phyloP scores from a whole-genome alignment of 2,113 vertebrate genomes.

The Todiramphus saurophagus region DNA sequence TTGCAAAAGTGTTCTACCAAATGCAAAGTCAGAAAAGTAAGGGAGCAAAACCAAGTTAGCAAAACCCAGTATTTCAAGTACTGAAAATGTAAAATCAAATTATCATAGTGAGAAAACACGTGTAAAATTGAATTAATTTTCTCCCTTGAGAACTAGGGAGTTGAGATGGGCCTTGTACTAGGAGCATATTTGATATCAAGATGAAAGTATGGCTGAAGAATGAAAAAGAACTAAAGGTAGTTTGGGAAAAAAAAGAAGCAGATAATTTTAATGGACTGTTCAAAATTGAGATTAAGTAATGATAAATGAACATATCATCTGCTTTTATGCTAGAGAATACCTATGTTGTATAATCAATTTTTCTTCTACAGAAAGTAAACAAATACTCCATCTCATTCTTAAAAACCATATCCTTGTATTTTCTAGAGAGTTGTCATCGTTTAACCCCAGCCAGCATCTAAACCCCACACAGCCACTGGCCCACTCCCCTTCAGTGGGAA shows the following conservation, averaged over 20 bases:
- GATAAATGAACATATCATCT: background rate
- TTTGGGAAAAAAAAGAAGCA: background rate
- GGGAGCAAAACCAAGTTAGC: background rate
- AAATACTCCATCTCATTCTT: background rate
- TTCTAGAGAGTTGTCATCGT: background rate
- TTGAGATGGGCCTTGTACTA: background rate
- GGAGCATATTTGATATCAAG: background rate
- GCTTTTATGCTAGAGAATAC: background rate
- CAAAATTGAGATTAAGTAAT: background rate
- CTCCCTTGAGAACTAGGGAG: background rate
- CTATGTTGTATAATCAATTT: background rate
- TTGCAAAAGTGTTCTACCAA: background rate
- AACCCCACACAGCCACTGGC: background rate
- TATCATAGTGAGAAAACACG: background rate
- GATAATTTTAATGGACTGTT: background rate
- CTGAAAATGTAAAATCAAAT: background rate
- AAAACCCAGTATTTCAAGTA: background rate
- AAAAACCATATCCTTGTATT: background rate
- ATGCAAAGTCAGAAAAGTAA: background rate
- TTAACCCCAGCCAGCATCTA: background rate
- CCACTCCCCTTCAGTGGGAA: background rate
- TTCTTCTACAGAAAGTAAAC: background rate
- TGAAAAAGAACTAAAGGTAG: background rate
- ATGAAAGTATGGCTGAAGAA: background rate
- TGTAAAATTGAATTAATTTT: background rate